These are phyloP conservation scores for Aspidiotus destructor DNA, from an alignment of 2,888 invertebrate genomes.

Conservation along the genomic window DNA sequence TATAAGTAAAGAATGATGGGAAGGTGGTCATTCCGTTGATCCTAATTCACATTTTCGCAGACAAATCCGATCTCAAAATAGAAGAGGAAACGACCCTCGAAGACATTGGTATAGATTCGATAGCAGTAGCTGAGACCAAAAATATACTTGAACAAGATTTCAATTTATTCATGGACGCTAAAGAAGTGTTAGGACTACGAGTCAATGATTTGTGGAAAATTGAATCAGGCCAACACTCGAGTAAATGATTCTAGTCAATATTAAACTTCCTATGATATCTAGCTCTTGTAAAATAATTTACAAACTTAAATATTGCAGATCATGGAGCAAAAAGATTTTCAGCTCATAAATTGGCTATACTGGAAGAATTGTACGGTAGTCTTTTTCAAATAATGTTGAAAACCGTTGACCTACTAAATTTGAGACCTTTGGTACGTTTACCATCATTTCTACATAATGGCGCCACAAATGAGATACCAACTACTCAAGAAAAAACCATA, in stretches of 20 bases:
- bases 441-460: conserved; percentile 47
- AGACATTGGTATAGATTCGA: conserved; percentile 91
- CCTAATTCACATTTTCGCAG: background rate
- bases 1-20: no score
- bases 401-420: conserved; percentile 50
- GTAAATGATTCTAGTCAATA: background rate
- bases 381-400: conserved; percentile 38
- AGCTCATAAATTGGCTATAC: conserved; percentile 14
- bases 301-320: conserved; percentile 4
- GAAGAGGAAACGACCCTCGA: conserved; percentile 55
- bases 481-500: conserved; percentile 42
- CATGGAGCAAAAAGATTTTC: background rate
- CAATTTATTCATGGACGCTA: conserved; percentile 71
- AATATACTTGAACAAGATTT: conserved; percentile 81
- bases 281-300: background rate
- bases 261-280: background rate
- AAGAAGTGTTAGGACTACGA: conserved; percentile 72
- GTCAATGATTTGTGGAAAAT: conserved; percentile 49
- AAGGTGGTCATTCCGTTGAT: conserved; percentile 43
- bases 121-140: conserved; percentile 94
- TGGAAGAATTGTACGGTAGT: conserved; percentile 21
- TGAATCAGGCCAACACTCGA: conserved; percentile 8
- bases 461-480: conserved; percentile 42
- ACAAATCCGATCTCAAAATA: conserved; percentile 6
- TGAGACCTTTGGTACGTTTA: conserved; percentile 49